These are phyloP conservation scores for Lepidochitona cinerea DNA, from an alignment of 2,888 invertebrate species.

Conservation along the genomic window DNA sequence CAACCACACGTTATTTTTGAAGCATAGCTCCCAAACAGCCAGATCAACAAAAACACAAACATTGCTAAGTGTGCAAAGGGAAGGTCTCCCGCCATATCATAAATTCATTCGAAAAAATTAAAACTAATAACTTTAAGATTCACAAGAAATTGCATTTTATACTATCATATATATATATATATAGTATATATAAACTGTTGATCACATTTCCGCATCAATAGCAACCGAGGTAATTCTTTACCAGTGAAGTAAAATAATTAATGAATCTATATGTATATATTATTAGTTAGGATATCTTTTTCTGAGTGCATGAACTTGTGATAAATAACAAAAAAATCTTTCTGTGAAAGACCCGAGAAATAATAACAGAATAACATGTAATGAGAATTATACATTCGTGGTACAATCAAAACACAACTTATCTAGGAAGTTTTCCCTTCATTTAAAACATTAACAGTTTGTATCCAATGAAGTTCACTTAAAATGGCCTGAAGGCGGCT, in stretches of 20 bases:
- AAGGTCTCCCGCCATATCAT: not conserved
- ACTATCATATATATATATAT: constrained; percentile 35
- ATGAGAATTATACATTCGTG: not conserved
- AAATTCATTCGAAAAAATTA: constrained; percentile 6
- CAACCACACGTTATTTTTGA: not conserved
- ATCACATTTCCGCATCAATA: not conserved
- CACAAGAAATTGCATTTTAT: constrained; percentile 6
- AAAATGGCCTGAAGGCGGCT: not conserved
- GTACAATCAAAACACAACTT: not conserved
- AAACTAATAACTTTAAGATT: constrained; percentile 4
- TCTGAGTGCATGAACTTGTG: constrained; percentile 2
- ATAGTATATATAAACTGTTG: constrained; percentile 29
- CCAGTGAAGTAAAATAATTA: constrained; percentile 3
- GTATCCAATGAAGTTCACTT: constrained; percentile 2
- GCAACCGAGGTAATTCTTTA: constrained; percentile 3
- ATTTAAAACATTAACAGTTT: constrained; percentile 1
- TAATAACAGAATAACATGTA: too few species aligned
- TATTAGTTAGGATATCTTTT: not conserved
- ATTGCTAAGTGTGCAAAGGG: not conserved
- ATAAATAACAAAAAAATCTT: constrained; percentile 11
- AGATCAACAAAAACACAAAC: constrained; percentile 6
- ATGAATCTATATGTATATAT: constrained; percentile 1
- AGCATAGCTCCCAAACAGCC: not conserved
- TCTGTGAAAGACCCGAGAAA: constrained; percentile 15
- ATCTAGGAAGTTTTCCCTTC: not conserved